Conservation (phyloP, 2,888 invertebrate species). For the Mamestra brassicae region DNA sequence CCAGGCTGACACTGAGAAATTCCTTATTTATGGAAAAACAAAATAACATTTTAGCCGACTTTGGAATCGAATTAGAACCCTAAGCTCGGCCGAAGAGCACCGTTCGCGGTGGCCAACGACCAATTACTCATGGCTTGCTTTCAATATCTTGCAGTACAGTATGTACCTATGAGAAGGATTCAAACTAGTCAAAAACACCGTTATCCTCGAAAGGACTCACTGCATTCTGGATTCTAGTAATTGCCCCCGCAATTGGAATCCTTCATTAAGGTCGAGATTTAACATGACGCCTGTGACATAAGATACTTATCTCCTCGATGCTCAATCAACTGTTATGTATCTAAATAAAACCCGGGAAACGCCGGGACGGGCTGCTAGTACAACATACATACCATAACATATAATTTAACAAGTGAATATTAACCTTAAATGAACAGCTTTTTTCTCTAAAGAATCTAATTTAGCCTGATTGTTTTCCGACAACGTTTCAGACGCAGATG, state of each 20-base stretch:
- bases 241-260: too few relatives aligned
- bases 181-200: too few relatives aligned
- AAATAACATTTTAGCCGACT: background rate
- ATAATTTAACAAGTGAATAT: background rate
- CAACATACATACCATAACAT: background rate
- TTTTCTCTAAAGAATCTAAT: conserved; percentile 86
- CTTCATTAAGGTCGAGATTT: too few relatives aligned
- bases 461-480: conserved; percentile 85
- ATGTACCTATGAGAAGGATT: too few relatives aligned
- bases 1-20: background rate
- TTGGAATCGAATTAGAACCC: background rate
- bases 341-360: background rate
- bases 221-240: too few relatives aligned
- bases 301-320: too few relatives aligned
- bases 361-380: background rate
- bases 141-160: too few relatives aligned
- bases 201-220: too few relatives aligned
- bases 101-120: too few relatives aligned
- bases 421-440: conserved; percentile 87
- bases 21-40: background rate
- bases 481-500: conserved; percentile 80
- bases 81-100: too few relatives aligned
- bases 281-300: too few relatives aligned
- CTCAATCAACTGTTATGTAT: background rate
- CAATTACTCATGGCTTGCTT: too few relatives aligned